Evolutionary conservation across 2,797 vertebrate genomes (phyloP).

Genomic region (Synaphobranchus kaupii): DNA sequence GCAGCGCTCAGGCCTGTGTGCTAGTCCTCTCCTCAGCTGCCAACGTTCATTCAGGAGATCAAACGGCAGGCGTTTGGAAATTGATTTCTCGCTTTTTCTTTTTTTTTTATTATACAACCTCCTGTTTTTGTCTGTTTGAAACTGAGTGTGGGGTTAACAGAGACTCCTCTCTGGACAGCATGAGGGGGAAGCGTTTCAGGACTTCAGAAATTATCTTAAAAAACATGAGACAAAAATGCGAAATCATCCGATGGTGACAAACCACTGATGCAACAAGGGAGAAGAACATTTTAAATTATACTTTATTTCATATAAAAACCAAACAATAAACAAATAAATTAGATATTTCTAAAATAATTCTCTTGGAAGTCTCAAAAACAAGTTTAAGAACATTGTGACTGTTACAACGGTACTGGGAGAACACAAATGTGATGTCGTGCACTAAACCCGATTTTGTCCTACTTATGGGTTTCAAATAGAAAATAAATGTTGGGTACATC

Average conservation of each 20-base stretch:
- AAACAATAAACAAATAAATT: slow-evolving; percentile 83
- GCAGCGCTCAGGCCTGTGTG: not conserved
- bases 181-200: not conserved
- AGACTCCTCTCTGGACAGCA: not conserved
- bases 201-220: not conserved
- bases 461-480: slow-evolving; percentile 11
- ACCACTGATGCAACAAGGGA: not conserved
- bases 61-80: slow-evolving; percentile 15
- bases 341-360: slow-evolving; percentile 81
- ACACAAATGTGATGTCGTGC: slow-evolving; percentile 55
- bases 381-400: slow-evolving; percentile 62
- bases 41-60: slow-evolving; percentile 16
- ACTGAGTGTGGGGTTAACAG: not conserved
- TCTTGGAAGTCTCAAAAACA: slow-evolving; percentile 62
- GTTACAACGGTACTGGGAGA: slow-evolving; percentile 57
- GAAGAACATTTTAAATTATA: slow-evolving; percentile 75
- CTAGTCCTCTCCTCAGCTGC: not conserved
- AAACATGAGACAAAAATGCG: not conserved
- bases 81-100: not conserved
- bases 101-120: not conserved
- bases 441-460: slow-evolving; percentile 24
- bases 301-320: slow-evolving; percentile 82
- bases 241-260: not conserved
- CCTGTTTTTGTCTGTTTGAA: not conserved
- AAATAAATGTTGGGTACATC: slow-evolving; percentile 1